A percentile compares a stretch with the other conserved stretches of the same genome.
Evolutionary conservation across 2,113 vertebrate species (phyloP).

Genomic region (Oreochromis niloticus): DNA sequence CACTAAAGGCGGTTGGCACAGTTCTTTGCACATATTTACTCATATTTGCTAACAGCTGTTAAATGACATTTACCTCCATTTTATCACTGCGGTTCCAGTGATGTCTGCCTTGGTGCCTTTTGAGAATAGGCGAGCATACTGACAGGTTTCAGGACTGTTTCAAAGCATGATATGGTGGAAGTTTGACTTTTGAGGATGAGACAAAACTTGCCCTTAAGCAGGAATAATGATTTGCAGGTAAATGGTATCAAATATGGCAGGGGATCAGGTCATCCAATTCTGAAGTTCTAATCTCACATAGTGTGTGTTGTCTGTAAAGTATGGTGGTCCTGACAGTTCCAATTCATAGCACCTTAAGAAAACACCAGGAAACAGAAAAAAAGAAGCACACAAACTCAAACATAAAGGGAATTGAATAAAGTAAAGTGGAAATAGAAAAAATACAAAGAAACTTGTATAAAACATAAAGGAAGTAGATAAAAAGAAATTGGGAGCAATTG

Average conservation of each 20-base stretch:
- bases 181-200: not conserved
- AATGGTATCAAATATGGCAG: not conserved
- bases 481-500: not conserved
- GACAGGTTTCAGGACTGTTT: not conserved
- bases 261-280: not conserved
- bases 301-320: not conserved
- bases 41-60: not conserved
- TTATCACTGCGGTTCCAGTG: not conserved
- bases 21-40: not conserved
- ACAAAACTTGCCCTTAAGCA: not conserved
- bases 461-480: not conserved
- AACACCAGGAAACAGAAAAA: not conserved
- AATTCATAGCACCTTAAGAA: not conserved
- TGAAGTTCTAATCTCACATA: not conserved
- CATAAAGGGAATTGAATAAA: not conserved
- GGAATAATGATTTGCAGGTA: not conserved
- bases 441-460: not conserved
- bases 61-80: not conserved
- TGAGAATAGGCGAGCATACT: not conserved
- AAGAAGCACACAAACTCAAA: not conserved
- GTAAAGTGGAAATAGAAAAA: not conserved
- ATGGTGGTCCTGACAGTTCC: not conserved
- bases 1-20: not conserved
- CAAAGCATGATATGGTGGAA: not conserved
- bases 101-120: not conserved